These are phyloP conservation scores for Osmerus eperlanus DNA, from an alignment of 2,113 vertebrate species.

Conservation along the genomic window DNA sequence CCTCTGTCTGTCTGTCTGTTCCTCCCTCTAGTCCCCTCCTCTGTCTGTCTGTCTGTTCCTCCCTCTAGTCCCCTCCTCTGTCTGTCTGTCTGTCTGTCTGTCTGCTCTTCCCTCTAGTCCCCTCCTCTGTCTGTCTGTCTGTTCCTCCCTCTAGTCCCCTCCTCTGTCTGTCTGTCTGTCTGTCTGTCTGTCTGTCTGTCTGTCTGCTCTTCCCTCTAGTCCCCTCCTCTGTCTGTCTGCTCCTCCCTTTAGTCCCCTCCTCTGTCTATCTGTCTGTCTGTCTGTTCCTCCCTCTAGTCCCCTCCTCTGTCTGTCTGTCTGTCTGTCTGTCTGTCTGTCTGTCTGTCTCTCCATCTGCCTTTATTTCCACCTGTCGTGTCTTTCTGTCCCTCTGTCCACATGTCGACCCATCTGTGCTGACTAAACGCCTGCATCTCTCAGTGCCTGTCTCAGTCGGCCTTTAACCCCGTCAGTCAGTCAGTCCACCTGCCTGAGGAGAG, in stretches of 20 bases:
- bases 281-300: too few relatives aligned
- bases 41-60: background rate
- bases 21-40: background rate
- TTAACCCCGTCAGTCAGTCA: background rate
- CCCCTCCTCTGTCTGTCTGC: too few relatives aligned
- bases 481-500: background rate
- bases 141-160: too few relatives aligned
- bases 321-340: background rate
- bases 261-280: background rate
- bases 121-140: background rate
- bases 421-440: background rate
- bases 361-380: background rate
- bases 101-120: background rate
- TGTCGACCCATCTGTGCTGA: background rate
- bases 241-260: too few relatives aligned
- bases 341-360: background rate
- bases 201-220: too few relatives aligned
- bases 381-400: background rate
- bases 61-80: background rate
- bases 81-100: conserved; percentile 3
- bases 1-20: conserved; percentile 15
- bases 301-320: background rate
- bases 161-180: too few relatives aligned
- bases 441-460: too few relatives aligned
- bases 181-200: too few relatives aligned